Percentiles rank a stretch among this genome's conserved stretches.
Conservation (phyloP, 2,888 invertebrate species). For the Endotricha flammealis region DNA sequence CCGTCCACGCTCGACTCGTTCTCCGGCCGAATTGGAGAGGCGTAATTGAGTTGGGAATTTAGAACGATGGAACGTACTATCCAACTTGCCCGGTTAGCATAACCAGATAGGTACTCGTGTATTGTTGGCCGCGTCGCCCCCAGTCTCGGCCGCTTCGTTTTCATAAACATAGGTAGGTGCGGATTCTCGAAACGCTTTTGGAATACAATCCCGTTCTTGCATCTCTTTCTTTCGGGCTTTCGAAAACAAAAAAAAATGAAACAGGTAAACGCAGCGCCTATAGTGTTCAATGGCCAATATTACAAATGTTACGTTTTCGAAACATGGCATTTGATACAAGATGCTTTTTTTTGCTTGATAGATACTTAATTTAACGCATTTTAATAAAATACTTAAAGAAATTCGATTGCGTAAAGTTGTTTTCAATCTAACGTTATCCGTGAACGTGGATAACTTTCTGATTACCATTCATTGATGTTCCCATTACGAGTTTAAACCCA, state of each 20-base stretch:
- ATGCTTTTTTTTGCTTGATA: slow-evolving; percentile 5
- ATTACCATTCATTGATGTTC: too few species aligned
- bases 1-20: slow-evolving; percentile 61
- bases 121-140: slow-evolving; percentile 72
- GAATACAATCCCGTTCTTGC: slow-evolving; percentile 45
- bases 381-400: slow-evolving; percentile 9
- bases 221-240: slow-evolving; percentile 56
- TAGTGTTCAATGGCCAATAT: slow-evolving; percentile 38
- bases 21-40: slow-evolving; percentile 54
- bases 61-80: slow-evolving; percentile 42
- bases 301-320: slow-evolving; percentile 23
- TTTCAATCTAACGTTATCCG: too few species aligned
- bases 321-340: slow-evolving; percentile 10
- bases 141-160: slow-evolving; percentile 60
- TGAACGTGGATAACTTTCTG: too few species aligned
- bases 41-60: slow-evolving; percentile 43
- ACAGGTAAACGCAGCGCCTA: slow-evolving; percentile 63
- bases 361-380: slow-evolving; percentile 9
- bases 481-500: too few species aligned
- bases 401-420: too few species aligned
- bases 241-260: slow-evolving; percentile 47
- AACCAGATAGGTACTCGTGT: slow-evolving; percentile 73
- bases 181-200: slow-evolving; percentile 60
- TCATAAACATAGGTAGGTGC: slow-evolving; percentile 40
- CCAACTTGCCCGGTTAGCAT: slow-evolving; percentile 52